Base-by-base conservation (phyloP, 2,113 vertebrate species). In the Labeo catla region DNA sequence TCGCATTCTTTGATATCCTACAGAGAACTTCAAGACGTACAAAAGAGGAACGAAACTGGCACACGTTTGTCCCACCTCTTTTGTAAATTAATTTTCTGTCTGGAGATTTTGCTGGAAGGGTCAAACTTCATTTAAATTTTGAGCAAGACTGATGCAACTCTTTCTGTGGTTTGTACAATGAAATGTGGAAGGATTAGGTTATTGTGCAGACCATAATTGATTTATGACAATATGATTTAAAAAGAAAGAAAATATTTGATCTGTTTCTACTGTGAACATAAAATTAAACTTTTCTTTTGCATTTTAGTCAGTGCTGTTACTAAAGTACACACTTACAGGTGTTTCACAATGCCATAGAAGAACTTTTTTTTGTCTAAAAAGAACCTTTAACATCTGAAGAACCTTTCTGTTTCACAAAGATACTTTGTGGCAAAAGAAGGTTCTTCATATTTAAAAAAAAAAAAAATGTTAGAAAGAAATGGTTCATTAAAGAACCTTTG, bases 31-130 rank as follows among this genome's bases (percentile, higher is more conserved):
- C 23, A 57, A 83, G 50, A 76, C 34, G 68, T 57, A 81, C 39
- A 73, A 59, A 83, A 45, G 34, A 59, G 19, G 11, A 83, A 57
- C 39, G 50, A 73, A 45, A 9, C 8, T 59, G 50, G 66, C 49
- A 16, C 12, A 57, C 9, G 10, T 50, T n/a, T 52, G 61, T 82
- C 16, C 76, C n/a, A 47, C 65, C 47, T 36, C 39, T 66, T 61
- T 61, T 77, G 84, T 66, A 85, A 85, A 76, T 77, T 77, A 68
- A 72, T 76, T 86, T 65, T 82, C 68, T 63, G 59, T 82, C 68
- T 50, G 68, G 79, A 81, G 50, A 45, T 73, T 54, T 72, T 49
- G 16, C 65, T 84, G 12, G 11, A 73, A 84, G 68, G 68, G 68
- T 84, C 21, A 84, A 84, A 84, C 81, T 73, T 83, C 50, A 84